Evolutionary conservation across 2,888 invertebrate genomes (phyloP).

Genomic region (Ochropleura plecta): DNA sequence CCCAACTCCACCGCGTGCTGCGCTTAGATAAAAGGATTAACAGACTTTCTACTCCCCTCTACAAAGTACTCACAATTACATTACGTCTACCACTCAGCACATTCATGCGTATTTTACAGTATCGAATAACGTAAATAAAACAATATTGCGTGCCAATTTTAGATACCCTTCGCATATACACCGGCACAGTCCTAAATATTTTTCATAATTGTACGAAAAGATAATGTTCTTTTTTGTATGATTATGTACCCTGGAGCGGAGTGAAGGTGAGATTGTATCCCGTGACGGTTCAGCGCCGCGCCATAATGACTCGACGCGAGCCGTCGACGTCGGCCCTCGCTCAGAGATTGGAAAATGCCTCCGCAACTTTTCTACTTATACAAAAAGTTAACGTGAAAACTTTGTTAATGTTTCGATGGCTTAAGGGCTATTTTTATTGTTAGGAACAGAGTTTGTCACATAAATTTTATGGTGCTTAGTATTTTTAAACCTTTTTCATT

Average conservation of each 20-base stretch:
- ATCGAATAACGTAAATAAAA: slow-evolving; percentile 15
- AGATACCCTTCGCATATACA: slow-evolving; percentile 14
- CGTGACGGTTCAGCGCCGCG: slow-evolving; percentile 74
- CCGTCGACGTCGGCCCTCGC: slow-evolving; percentile 71
- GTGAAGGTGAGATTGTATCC: slow-evolving; percentile 75
- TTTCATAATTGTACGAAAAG: slow-evolving; percentile 20
- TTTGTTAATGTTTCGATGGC: slow-evolving; percentile 79
- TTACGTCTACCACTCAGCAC: slow-evolving; percentile 68
- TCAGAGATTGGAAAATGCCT: slow-evolving; percentile 86
- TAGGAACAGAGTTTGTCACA: slow-evolving; percentile 67
- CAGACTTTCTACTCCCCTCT: slow-evolving; percentile 79
- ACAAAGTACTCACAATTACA: slow-evolving; percentile 73
- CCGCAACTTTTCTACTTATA: slow-evolving; percentile 85
- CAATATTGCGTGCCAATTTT: slow-evolving; percentile 7
- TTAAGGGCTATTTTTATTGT: slow-evolving; percentile 81
- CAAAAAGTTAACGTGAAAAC: slow-evolving; percentile 86
- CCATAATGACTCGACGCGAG: slow-evolving; percentile 79
- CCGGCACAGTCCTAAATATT: slow-evolving; percentile 20
- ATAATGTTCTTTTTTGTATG: slow-evolving; percentile 52
- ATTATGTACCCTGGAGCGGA: slow-evolving; percentile 55
- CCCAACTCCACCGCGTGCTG: slow-evolving; percentile 80
- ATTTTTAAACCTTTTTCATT: slow-evolving; percentile 60
- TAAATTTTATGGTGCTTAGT: slow-evolving; percentile 61
- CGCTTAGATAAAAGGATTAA: slow-evolving; percentile 86
- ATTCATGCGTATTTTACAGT: slow-evolving; percentile 46